Evolutionary conservation across 2,797 vertebrate species (phyloP).

Genomic region (Merluccius polli): DNA sequence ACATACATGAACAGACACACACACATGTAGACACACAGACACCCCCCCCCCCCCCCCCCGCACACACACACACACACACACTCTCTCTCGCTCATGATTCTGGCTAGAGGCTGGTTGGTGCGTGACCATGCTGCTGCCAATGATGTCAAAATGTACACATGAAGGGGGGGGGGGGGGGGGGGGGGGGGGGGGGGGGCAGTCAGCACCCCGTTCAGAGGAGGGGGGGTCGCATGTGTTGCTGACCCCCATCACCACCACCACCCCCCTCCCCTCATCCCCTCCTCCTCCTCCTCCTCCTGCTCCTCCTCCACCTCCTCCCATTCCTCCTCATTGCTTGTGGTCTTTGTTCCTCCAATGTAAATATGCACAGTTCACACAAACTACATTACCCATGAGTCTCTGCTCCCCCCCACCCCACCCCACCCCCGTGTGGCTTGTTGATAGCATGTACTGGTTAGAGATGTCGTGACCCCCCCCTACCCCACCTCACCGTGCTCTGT

Average conservation of each 20-base stretch:
- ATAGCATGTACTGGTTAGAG: slow-evolving; percentile 84
- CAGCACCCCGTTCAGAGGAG: slow-evolving; percentile 1
- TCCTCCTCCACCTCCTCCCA: slow-evolving; percentile 22
- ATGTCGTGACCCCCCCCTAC: slow-evolving; percentile 72
- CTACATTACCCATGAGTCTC: slow-evolving; percentile 57
- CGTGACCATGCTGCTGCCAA: slow-evolving; percentile 66
- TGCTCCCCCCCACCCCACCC: slow-evolving; percentile 57
- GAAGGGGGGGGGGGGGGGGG: slow-evolving; percentile 53
- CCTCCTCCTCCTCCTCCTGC: slow-evolving; percentile 8
- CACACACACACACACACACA: slow-evolving; percentile 35
- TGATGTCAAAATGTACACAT: slow-evolving; percentile 77
- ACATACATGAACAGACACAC: slow-evolving; percentile 12
- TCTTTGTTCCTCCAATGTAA: slow-evolving; percentile 66
- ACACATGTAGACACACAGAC: slow-evolving; percentile 45
- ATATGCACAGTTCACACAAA: slow-evolving; percentile 70
- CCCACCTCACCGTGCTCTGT: neutral
- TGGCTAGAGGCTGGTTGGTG: slow-evolving; percentile 60
- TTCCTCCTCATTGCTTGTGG: slow-evolving; percentile 53
- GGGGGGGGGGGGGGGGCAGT: slow-evolving; percentile 49
- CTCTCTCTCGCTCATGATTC: slow-evolving; percentile 16
- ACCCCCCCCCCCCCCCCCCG: slow-evolving; percentile 55
- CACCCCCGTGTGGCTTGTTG: slow-evolving; percentile 77
- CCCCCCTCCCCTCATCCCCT: slow-evolving; percentile 44
- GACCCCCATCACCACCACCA: slow-evolving; percentile 54
- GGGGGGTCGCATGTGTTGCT: slow-evolving; percentile 53